phyloP scores from a whole-genome alignment of 2,113 vertebrate genomes.

The Etheostoma cragini region DNA sequence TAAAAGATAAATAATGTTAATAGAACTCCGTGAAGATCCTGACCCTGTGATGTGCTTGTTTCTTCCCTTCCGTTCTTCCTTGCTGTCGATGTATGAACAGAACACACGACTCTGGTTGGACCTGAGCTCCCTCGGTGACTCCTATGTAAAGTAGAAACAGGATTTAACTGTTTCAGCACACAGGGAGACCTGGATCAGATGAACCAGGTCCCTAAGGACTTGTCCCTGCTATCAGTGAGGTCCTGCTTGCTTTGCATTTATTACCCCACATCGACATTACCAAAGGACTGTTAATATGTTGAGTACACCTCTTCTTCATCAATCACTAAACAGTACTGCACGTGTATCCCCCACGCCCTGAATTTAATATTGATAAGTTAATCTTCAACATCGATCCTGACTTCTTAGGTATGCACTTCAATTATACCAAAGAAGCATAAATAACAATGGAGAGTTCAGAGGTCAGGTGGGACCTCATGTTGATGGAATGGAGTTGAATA shows the following conservation, averaged over 20 bases:
- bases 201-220: not conserved
- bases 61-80: not conserved
- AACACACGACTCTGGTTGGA: not conserved
- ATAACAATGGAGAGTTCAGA: conserved; percentile 32
- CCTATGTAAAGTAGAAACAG: not conserved
- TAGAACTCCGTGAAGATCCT: not conserved
- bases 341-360: not conserved
- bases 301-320: conserved; percentile 55
- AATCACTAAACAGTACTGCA: conserved; percentile 25
- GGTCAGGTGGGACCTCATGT: conserved; percentile 21
- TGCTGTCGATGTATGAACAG: not conserved
- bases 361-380: conserved; percentile 56
- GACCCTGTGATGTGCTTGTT: not conserved
- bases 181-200: not conserved
- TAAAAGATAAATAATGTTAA: not conserved
- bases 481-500: conserved; percentile 9
- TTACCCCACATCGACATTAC: conserved; percentile 44
- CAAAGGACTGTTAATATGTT: conserved; percentile 30
- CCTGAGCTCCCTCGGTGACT: not conserved
- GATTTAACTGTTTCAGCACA: not conserved
- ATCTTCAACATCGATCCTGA: conserved; percentile 51
- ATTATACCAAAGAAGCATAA: conserved; percentile 33
- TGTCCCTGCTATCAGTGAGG: not conserved
- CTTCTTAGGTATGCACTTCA: conserved; percentile 38
- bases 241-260: conserved; percentile 34